phyloP scores from a whole-genome alignment of 2,888 invertebrate species.

The Parelbella ahira region DNA sequence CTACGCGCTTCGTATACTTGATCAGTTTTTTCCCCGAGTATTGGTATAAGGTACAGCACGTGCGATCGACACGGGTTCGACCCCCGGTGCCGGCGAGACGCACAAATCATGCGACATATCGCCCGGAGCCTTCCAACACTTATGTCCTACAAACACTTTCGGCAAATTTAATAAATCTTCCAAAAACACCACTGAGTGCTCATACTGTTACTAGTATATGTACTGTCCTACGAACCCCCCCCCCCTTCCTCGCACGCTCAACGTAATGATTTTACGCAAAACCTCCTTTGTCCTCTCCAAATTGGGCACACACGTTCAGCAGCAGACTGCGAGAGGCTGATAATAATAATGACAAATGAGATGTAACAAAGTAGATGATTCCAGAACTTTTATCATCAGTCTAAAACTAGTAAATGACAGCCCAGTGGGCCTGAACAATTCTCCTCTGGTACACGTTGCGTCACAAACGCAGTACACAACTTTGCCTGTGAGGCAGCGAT shows the following conservation, averaged over 20 bases:
- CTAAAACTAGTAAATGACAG: slow-evolving; percentile 31
- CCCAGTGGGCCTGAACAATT: slow-evolving; percentile 12
- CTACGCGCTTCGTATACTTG: slow-evolving; percentile 23
- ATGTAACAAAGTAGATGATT: background rate
- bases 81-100: slow-evolving; percentile 51
- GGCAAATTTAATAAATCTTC: slow-evolving; percentile 27
- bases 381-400: slow-evolving; percentile 29
- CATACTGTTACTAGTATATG: too few relatives aligned
- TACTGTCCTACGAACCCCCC: too few relatives aligned
- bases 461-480: slow-evolving; percentile 22
- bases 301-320: too few relatives aligned
- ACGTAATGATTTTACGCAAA: too few relatives aligned
- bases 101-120: slow-evolving; percentile 70
- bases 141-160: slow-evolving; percentile 25
- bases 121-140: slow-evolving; percentile 27
- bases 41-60: slow-evolving; percentile 42
- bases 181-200: slow-evolving; percentile 11
- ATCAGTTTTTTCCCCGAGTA: slow-evolving; percentile 25
- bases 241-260: too few relatives aligned
- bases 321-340: too few relatives aligned
- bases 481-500: slow-evolving; percentile 35
- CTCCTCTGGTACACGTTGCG: slow-evolving; percentile 10
- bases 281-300: too few relatives aligned
- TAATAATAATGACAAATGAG: too few relatives aligned
- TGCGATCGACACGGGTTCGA: slow-evolving; percentile 60